A percentile compares a stretch with the other conserved stretches of the same genome.
Conservation (phyloP, 2,113 vertebrate species). For the Prunella fulvescens region DNA sequence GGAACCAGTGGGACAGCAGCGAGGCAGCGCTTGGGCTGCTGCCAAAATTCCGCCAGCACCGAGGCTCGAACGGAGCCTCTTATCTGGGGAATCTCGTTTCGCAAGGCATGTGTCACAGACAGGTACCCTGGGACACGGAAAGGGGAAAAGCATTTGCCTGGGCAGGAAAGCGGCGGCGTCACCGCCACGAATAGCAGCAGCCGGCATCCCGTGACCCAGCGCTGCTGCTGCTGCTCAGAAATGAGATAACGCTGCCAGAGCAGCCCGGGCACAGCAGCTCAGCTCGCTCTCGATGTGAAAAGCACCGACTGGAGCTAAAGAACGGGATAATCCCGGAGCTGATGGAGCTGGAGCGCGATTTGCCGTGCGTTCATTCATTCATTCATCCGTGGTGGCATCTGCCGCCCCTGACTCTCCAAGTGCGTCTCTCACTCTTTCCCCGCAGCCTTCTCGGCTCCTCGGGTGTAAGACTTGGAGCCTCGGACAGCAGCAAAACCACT, state of each 20-base stretch:
- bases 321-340: neutral
- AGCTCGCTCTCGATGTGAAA: neutral
- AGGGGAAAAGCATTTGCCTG: neutral
- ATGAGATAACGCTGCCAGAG: neutral
- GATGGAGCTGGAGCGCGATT: neutral
- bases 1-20: neutral
- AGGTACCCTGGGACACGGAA: conserved; percentile 6
- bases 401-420: neutral
- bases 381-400: neutral
- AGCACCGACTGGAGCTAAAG: neutral
- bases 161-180: neutral
- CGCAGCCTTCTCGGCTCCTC: neutral
- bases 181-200: conserved; percentile 39
- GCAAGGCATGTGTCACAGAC: neutral
- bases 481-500: neutral
- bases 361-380: fast-evolving
- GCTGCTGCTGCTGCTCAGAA: too few relatives aligned
- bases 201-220: neutral
- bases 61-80: neutral
- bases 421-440: neutral
- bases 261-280: neutral
- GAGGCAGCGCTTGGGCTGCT: neutral
- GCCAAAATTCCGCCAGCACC: neutral
- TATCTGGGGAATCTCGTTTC: neutral
- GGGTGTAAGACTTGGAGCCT: neutral